phyloP scores from a whole-genome alignment of 1,140 invertebrate genomes.

The Ostrea edulis region DNA sequence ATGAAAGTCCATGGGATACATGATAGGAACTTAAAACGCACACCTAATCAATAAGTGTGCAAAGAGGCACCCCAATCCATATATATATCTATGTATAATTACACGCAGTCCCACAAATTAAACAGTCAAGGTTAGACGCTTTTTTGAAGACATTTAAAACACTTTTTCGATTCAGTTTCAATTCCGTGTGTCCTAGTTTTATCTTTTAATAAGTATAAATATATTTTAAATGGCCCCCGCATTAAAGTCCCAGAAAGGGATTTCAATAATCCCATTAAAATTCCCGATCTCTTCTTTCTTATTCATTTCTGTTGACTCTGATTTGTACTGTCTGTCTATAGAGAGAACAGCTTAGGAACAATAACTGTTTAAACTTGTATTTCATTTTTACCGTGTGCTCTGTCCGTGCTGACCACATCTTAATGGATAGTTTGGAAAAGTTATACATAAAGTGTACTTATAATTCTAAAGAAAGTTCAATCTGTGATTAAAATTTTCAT shows the following conservation, averaged over 20 bases:
- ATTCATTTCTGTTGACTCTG: conserved; percentile 4
- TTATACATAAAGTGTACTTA: conserved; percentile 36
- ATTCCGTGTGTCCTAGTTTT: neutral
- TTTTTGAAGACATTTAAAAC: conserved; percentile 33
- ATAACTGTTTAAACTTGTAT: conserved; percentile 30
- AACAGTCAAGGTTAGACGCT: conserved; percentile 16
- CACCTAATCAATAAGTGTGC: neutral
- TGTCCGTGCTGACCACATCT: neutral
- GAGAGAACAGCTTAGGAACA: neutral
- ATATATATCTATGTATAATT: neutral
- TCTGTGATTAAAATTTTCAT: conserved; percentile 31
- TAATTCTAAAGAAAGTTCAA: conserved; percentile 27
- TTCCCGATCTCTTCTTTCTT: conserved; percentile 30
- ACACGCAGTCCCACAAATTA: conserved; percentile 21
- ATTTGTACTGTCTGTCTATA: conserved; percentile 24
- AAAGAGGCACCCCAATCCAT: neutral
- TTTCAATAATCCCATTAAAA: conserved; percentile 36
- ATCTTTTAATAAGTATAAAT: conserved; percentile 30
- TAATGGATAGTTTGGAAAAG: conserved; percentile 13
- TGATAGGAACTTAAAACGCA: neutral
- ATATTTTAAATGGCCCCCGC: neutral
- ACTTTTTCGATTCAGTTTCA: conserved; percentile 31
- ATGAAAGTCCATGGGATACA: neutral
- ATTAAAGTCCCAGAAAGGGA: conserved; percentile 14
- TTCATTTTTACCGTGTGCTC: conserved; percentile 3